A percentile compares a stretch with the other conserved stretches of the same genome.
Evolutionary conservation across 2,113 vertebrate genomes (phyloP).

Genomic region (Rhodinocichla rosea): DNA sequence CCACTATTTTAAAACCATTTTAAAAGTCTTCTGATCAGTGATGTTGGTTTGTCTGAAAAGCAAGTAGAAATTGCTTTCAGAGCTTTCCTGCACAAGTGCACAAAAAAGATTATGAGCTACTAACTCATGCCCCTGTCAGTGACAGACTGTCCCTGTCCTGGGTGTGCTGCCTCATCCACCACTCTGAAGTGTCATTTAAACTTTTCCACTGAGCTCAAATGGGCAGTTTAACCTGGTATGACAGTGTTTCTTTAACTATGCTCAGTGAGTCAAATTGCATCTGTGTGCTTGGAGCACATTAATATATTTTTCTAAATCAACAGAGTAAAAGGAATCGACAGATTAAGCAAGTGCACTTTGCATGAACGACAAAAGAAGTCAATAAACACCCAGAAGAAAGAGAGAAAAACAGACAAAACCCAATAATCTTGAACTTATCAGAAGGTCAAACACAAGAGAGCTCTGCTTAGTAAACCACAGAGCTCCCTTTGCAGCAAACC

Average conservation of each 20-base stretch:
- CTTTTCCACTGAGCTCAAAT: neutral
- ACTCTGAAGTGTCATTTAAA: neutral
- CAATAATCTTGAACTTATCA: neutral
- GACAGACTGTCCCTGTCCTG: neutral
- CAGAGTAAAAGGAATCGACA: conserved; percentile 35
- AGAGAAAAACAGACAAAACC: neutral
- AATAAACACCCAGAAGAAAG: neutral
- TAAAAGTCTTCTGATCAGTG: neutral
- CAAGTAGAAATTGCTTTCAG: neutral
- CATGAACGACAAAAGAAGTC: neutral
- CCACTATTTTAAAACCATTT: neutral
- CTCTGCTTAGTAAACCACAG: neutral
- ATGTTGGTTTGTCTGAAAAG: neutral
- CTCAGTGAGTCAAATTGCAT: neutral
- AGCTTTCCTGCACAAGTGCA: neutral
- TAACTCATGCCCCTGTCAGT: neutral
- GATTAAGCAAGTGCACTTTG: conserved; percentile 8
- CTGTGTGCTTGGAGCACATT: neutral
- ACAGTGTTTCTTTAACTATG: neutral
- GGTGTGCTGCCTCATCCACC: neutral
- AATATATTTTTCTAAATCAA: conserved; percentile 47
- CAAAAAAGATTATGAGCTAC: neutral
- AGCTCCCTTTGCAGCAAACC: neutral
- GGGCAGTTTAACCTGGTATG: neutral
- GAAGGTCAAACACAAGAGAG: neutral